Evolutionary conservation across 2,113 vertebrate species (phyloP), one percentile per base, ranked within the genome.

Genomic region (Limnothrissa miodon): DNA sequence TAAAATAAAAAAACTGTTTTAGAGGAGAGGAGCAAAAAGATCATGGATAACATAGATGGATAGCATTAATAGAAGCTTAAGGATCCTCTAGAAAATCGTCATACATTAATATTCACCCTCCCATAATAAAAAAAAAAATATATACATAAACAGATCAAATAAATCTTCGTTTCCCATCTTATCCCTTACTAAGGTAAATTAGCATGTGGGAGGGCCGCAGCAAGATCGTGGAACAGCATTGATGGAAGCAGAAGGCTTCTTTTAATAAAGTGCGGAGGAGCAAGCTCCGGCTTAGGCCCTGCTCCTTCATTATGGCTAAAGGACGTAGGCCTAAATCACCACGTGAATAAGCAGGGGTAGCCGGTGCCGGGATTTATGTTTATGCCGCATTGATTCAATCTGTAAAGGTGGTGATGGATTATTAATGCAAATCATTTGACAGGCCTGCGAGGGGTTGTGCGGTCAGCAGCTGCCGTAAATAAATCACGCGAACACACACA

Each of bases 391-490:
- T 51, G 70, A 86, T 83, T 85, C 83, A 85, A 23, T 78, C 81
- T 82, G 45, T 56, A 81, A 74, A 85, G 46, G 83, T 78, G 44
- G 56, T 83, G 81, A 86, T 87, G 78, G 86, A 88, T 87, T 82
- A 83, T 85, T 83, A 66, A 85, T 85, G 53, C 48, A 70, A 87
- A 81, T 84, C 23, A 80, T 81, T 81, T 83, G 80, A 82, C 79
- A 79, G 81, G 23, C 83, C 81, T 62, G 84, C 82, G 29, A 83
- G 78, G 80, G 46, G 36, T 15, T 45, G 36, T 39, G 78, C 25
- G 51, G 66, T 84, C 42, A 39, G 53, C 66, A 39, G 29, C 29
- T 5, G 39, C 45, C 8, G 29, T 81, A 85, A 82, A 84, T 87
- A 84, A 88, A 84, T 82, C 78, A 74, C 29, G 1, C 51, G 29